Base-by-base conservation (phyloP, 2,113 vertebrate genomes). In the Paraplagusia blochii region DNA sequence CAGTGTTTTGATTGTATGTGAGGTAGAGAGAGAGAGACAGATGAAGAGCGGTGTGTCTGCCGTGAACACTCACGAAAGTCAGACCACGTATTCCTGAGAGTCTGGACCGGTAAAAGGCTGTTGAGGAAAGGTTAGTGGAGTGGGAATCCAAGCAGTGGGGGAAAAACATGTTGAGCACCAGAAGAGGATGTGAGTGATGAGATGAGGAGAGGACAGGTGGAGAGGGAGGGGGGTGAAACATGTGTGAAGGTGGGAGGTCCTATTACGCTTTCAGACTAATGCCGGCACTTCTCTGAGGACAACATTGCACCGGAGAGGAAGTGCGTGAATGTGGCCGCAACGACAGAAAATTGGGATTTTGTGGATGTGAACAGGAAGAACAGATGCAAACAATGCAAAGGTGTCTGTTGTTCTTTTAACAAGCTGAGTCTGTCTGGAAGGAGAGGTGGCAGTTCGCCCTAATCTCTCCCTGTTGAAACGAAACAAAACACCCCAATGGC, bases 271-370 rank as follows among this genome's bases (percentile, higher is more conserved):
- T 76, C 16, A 11, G 53, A 43, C 44, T 47, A 39, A 44, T 56
- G 63, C 10, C 44, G 53, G 38, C 1, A 5, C 47, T 48, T 17
- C 44, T 44, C 38, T 19, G 10, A 53, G 39, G 33, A 63, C 58
- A 13, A 53, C 53, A 42, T 58, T 1, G 11, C 33, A 52, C 22
- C 22, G 22, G 22, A 29, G 36, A 44, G 33, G 18, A 50, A 72
- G 34, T 42, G 18, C 44, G 72, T 46, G 54, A 58, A 68, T 60
- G 64, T 59, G 68, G 77, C 58, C 67, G 51, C 71, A 29, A 46
- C 55, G 47, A 59, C 64, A 53, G 69, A 65, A 42, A 76, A 81
- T 80, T 72, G 45, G 74, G 76, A 83, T 85, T 83, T 80, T 62
- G 1, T 46, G 45, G 66, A 59, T 54, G 46, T 58, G 67, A 74